phyloP scores from a whole-genome alignment of 2,113 vertebrate genomes.

The Clinocottus analis region DNA sequence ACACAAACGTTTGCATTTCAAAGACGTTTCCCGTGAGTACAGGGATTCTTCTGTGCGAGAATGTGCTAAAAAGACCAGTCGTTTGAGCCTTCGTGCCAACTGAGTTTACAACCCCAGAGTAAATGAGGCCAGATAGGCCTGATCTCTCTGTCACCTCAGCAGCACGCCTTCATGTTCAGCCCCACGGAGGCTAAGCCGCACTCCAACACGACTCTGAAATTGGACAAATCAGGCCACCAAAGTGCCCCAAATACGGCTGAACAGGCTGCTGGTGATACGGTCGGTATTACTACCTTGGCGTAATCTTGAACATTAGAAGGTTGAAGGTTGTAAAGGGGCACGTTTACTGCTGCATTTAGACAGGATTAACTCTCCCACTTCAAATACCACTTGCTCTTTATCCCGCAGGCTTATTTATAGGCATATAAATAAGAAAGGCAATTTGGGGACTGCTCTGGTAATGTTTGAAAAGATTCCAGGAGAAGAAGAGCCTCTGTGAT shows the following conservation, averaged over 20 bases:
- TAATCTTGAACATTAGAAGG: not conserved
- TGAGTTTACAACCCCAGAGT: constrained; percentile 24
- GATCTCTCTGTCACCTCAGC: constrained; percentile 43
- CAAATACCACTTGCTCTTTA: not conserved
- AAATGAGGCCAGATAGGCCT: constrained; percentile 43
- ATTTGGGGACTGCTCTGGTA: not conserved
- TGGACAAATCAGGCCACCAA: constrained; percentile 42
- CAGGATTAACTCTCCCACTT: not conserved
- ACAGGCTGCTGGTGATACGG: constrained; percentile 18
- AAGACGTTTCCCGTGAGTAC: not conserved
- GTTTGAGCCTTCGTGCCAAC: constrained; percentile 15
- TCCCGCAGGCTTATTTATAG: not conserved
- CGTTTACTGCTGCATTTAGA: not conserved
- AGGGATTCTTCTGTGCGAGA: not conserved
- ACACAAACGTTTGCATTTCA: constrained; percentile 16
- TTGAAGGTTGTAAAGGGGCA: not conserved
- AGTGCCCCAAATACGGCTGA: constrained; percentile 8
- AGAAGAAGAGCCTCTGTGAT: not conserved
- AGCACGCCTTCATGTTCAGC: constrained; percentile 31
- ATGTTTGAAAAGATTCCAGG: not conserved
- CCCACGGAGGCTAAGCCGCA: constrained; percentile 24
- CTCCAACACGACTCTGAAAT: constrained; percentile 30
- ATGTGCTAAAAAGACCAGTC: not conserved
- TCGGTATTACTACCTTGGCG: constrained; percentile 14
- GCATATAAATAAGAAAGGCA: not conserved